Base-by-base conservation (phyloP, 1,140 invertebrate species). In the Drosophila bipectinata region DNA sequence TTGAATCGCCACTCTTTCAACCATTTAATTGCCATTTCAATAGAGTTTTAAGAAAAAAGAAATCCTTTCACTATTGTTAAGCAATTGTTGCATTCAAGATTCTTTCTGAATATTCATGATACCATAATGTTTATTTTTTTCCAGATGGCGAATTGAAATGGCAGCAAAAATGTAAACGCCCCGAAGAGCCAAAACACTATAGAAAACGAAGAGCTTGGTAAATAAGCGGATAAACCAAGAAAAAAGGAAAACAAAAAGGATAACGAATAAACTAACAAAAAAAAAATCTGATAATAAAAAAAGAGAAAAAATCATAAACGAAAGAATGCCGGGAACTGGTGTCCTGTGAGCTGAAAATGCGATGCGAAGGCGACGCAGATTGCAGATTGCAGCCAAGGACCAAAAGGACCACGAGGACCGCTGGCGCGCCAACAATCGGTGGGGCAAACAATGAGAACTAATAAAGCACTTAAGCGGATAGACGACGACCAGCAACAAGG, bases 391-490 rank as follows among this genome's bases (percentile, higher is more conserved):
- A 44, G 34, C 34, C 34, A 37, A 37, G 34, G 34, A 37, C 34
- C 10, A 37, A 37, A 10, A 37, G 34, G 14, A 15, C 64, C 75
- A 39, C 71, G 75, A 66, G 61, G 72, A 75, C 62, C 62, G 72
- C 61, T 67, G 59, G 60, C 53, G 71, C 61, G 61, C 44, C 15
- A 75, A 73, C 80, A 79, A 54, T 68, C 61, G 58, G 57, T 72
- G 60, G 57, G 45, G 76, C 79, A 83, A 79, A 88, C 83, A 88
- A 88, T 88, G 83, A 77, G 72, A 88, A 88, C 84, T 72, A 89
- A 88, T 88, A 88, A 83, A 83, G 83, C 68, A 88, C 76, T 83
- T 77, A 78, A 87, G 79, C 57, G 67, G 75, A 82, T 88, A 67
- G 72, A 79, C 63, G 32, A 72, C 53, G 62, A 78, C 62, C 62